Conservation (phyloP, 1,140 invertebrate genomes). For the Drosophila aff. region DNA sequence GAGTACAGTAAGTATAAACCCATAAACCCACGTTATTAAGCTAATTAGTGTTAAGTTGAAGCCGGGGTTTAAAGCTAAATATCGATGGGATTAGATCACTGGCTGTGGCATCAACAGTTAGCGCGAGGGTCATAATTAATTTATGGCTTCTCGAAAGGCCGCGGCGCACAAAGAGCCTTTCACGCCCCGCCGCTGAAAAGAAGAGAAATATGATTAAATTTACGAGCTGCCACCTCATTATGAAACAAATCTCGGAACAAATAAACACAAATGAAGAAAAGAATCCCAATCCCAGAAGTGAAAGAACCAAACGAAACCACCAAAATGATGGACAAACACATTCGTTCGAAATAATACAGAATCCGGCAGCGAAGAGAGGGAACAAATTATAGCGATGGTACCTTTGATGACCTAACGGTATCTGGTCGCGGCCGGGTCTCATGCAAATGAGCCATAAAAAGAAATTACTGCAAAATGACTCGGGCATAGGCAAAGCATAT, state of each 20-base stretch:
- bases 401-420: constrained; percentile 71
- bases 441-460: constrained; percentile 78
- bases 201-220: constrained; percentile 67
- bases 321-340: constrained; percentile 26
- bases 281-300: constrained; percentile 35
- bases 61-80: constrained; percentile 47
- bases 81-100: constrained; percentile 47
- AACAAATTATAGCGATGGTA: constrained; percentile 47
- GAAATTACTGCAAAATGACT: constrained; percentile 55
- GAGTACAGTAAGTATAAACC: constrained; percentile 86
- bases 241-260: constrained; percentile 67
- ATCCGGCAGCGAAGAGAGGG: constrained; percentile 9
- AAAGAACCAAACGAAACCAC: constrained; percentile 71
- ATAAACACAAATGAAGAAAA: constrained; percentile 44
- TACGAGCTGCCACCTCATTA: constrained; percentile 74
- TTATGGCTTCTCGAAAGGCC: constrained; percentile 53
- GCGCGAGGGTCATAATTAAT: constrained; percentile 72
- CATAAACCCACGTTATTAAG: constrained; percentile 3
- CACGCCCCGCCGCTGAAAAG: constrained; percentile 21
- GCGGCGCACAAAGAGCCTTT: constrained; percentile 27
- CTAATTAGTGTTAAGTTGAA: constrained; percentile 26
- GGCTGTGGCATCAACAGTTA: constrained; percentile 52
- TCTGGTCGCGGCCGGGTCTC: constrained; percentile 14
- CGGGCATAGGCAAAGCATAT: constrained; percentile 47
- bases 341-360: constrained; percentile 34